Evolutionary conservation across 2,113 vertebrate species (phyloP).

Genomic region (Condylura cristata): DNA sequence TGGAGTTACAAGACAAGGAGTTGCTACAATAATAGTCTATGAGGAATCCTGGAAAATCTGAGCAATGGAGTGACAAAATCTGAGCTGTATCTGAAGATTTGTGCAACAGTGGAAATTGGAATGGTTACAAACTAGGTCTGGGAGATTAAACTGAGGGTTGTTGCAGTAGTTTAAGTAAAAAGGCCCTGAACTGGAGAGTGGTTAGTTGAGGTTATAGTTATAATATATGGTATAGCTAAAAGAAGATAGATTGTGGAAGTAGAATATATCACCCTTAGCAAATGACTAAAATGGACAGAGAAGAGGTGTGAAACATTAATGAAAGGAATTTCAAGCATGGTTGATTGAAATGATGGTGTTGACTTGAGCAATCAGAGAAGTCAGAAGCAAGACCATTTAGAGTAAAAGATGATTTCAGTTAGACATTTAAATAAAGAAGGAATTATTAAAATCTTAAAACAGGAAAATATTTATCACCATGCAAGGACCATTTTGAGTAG

Average conservation of each 20-base stretch:
- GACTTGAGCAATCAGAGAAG: constrained; percentile 2
- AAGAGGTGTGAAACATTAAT: constrained; percentile 20
- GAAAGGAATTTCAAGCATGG: constrained; percentile 48
- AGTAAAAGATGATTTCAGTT: constrained; percentile 37
- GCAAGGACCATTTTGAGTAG: neutral
- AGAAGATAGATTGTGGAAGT: neutral
- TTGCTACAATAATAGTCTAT: neutral
- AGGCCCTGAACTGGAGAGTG: neutral
- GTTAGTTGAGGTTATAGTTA: too few species aligned
- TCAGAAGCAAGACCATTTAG: constrained; percentile 18
- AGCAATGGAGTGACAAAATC: neutral
- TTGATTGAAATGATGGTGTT: neutral
- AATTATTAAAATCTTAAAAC: constrained; percentile 33
- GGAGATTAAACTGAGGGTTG: neutral
- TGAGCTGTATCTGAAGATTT: constrained; percentile 17
- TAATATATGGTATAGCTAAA: neutral
- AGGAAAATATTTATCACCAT: neutral
- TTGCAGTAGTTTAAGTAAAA: constrained; percentile 27
- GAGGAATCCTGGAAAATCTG: neutral
- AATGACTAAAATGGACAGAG: constrained; percentile 48
- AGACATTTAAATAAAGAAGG: constrained; percentile 24
- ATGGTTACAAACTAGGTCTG: neutral
- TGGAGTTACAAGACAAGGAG: neutral
- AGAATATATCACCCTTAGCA: constrained; percentile 6
- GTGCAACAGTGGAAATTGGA: neutral